Evolutionary conservation across 1,140 invertebrate genomes (phyloP), one percentile per base, ranked within the genome.

Genomic region (Drosophila truncata): DNA sequence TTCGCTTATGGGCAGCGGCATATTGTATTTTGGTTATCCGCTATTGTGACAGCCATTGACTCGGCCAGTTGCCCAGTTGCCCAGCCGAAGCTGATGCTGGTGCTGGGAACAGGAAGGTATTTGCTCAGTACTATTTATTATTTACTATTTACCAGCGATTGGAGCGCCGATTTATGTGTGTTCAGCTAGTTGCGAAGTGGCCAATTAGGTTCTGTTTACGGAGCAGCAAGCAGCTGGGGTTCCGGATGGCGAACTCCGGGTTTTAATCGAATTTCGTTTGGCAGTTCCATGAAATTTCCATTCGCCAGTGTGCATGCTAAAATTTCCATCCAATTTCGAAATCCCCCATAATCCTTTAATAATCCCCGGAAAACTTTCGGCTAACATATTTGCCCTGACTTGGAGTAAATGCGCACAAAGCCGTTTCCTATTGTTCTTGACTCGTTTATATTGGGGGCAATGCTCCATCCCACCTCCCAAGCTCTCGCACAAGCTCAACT

Each of bases 11-110:
- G 83, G 52, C 77, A 70, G 39, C 47, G 88, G 77, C 83, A 87
- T 87, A 87, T 87, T 87, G 83, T 84, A 84, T 88, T 83, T 88
- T 87, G 80, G 83, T 88, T 87, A 88, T 87, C 84, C 84, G 80
- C 76, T 70, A 64, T 80, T 83, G 73, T 86, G 83, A 87, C 82
- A 86, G 62, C 39, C 73, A 72, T 72, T 72, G 66, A 72, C 42
- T 72, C 23, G 33, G 52, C 67, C 33, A 60, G 31, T 37, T 67
- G 47, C n/a, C 57, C 33, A 8, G 33, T 50, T 49, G 23, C n/a
- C n/a, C n/a, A n/a, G 39, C 11, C n/a, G 33, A n/a, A 52, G 20
- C 14, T 37, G 50, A 14, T 20, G 46, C 23, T 9, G 57, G 27
- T 35, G 35, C 23, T 25, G 52, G 52, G 20, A 16, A 37, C 52